Evolutionary conservation across 2,113 vertebrate species (phyloP).

Genomic region (Calyptomena viridis): DNA sequence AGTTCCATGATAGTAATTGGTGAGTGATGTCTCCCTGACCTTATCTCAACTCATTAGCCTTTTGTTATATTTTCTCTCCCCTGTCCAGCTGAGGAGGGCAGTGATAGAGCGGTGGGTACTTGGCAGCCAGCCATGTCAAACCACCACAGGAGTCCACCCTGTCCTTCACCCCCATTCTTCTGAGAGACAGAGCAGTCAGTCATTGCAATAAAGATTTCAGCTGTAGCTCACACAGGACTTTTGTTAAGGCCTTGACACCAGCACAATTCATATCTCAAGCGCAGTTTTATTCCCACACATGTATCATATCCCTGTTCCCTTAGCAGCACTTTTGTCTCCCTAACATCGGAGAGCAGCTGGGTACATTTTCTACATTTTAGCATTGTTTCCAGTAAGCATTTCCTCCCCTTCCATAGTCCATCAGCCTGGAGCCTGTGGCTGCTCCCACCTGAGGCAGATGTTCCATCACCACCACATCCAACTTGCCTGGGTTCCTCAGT

Average conservation of each 20-base stretch:
- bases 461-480: not conserved
- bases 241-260: not conserved
- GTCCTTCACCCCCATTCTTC: not conserved
- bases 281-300: not conserved
- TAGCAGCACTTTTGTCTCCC: not conserved
- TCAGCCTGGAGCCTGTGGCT: accelerated
- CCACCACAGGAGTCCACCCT: not conserved
- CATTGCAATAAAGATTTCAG: not conserved
- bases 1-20: not conserved
- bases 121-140: not conserved
- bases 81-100: not conserved
- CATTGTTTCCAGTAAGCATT: not conserved
- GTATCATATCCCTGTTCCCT: not conserved
- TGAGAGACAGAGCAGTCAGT: not conserved
- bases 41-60: not conserved
- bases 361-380: not conserved
- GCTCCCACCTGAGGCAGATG: not conserved
- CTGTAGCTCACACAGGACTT: not conserved
- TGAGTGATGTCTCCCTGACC: not conserved
- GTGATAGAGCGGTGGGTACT: not conserved
- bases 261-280: accelerated
- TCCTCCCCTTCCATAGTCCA: not conserved
- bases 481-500: accelerated
- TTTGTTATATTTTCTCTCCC: not conserved
- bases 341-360: accelerated